Evolutionary conservation across 2,888 invertebrate species (phyloP).

Genomic region (Sarcophaga caerulescens): DNA sequence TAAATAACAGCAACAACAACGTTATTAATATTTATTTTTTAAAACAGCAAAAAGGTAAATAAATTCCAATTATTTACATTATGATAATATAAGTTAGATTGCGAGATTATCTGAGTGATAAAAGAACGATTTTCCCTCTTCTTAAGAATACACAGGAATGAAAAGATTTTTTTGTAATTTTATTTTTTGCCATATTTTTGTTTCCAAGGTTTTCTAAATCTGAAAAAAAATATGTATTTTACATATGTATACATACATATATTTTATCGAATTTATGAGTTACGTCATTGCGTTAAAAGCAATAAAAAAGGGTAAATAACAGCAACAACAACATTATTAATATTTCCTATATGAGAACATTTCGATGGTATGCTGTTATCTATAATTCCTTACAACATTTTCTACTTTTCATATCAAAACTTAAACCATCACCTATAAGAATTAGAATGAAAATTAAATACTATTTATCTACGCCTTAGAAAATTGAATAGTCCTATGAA

Average conservation of each 20-base stretch:
- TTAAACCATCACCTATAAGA: not conserved
- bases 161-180: slow-evolving; percentile 7
- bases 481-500: not conserved
- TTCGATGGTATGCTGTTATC: not conserved
- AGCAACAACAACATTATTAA: not conserved
- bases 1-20: not conserved
- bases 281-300: not conserved
- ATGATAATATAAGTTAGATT: slow-evolving; percentile 30
- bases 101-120: slow-evolving; percentile 38
- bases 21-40: not conserved
- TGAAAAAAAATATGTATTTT: not conserved
- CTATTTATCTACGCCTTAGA: not conserved
- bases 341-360: not conserved
- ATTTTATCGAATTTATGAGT: not conserved
- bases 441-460: too few relatives aligned
- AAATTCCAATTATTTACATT: slow-evolving; percentile 33
- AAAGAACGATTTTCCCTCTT: not conserved
- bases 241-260: not conserved
- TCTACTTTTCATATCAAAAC: not conserved
- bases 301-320: not conserved
- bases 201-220: not conserved
- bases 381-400: not conserved
- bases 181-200: slow-evolving; percentile 10
- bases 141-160: too few relatives aligned
- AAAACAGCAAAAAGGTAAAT: not conserved